Base-by-base conservation (phyloP, 2,888 invertebrate genomes). In the Tetheella fluctuosa region DNA sequence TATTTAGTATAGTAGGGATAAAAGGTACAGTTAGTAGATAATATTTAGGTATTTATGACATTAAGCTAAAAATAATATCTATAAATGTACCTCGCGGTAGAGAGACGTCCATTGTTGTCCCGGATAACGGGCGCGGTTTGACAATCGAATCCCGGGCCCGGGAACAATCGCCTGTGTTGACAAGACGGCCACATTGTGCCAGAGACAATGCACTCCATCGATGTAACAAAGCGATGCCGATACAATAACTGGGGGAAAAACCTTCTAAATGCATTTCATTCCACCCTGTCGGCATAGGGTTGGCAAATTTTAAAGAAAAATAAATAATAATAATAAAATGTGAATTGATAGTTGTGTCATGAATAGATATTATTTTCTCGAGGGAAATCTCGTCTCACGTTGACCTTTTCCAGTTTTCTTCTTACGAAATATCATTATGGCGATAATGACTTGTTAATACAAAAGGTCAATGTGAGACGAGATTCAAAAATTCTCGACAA, bases 201-300 rank as follows among this genome's bases (percentile, higher is more conserved):
- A 67, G 55, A 64, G 54, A 53, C 62, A 70, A 67, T 64, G 59
- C 57, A 67, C 69, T 67, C 67, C 48, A 20, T 17, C 20, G 20
- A 48, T 48, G 48, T 48, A 74, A 68, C 76, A 68, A 61, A 17
- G 53, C 65, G 64, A 63, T 64, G 64, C 67, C 52, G 58, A 59
- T 52, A 65, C 70, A 74, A 74, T 71, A 74, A 65, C 65, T 34
- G 59, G 34, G 54, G 60, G 48, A 48, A 62, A 59, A 61, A 23
- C 34, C 39, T 59, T 61, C 60, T 64, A 63, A 76, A 76, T 75
- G 74, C 74, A 75, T 72, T 76, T 63, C 63, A 61, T 63, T 58
- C 59, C 61, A 59, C 52, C 48, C 56, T 30, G 20, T 48, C 6
- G 42, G 7, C 4, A 1, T 20, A 48, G 48, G 48, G 48, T 48